Base-by-base conservation (phyloP, 2,113 vertebrate genomes). In the Misgurnus anguillicaudatus region DNA sequence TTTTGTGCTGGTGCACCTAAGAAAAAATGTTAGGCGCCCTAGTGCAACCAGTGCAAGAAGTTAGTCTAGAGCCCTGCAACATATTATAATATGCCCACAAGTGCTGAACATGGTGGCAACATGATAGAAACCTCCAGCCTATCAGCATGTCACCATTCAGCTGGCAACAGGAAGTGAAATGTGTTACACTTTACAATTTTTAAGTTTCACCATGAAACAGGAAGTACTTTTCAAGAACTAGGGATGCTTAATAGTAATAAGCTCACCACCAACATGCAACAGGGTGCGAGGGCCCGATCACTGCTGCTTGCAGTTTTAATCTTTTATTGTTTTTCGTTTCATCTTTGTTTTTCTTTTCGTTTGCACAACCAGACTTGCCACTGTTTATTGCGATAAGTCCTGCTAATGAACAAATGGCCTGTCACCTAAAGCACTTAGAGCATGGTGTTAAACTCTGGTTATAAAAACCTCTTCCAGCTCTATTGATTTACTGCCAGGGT, bases 301-400 rank as follows among this genome's bases (percentile, higher is more conserved):
- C 41, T 82, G 87, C 87, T 90, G 87, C 87, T 88, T 84, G 85
- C 24, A 31, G 24, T 31, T 31, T 90, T 85, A 87, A 85, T 87
- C 86, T 89, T 89, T 86, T 84, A 89, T 71, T 53, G 45, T 66
- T 62, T 65, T 9, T 41, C 17, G 70, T 88, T 82, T 85, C 69
- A 87, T 88, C 79, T 83, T 78, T 80, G 41, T 83, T 62, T 58
- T 84, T 87, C 83, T 78, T 86, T 80, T 85, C 75, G 77, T 41
- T 87, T 84, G 88, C 88, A 88, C 89, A 87, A 88, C 82, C 82
- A 85, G 87, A 88, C 84, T 91, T 88, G 84, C 90, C 91, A 89
- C 82, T 92, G 91, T 93, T 95, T 95, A 93, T 91, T 93, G 91
- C 93, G 91, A 94, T 94, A 95, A 94, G 90, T 92, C 90, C 87